Conservation (phyloP, 2,888 invertebrate genomes). For the Caenorhabditis panamensis region DNA sequence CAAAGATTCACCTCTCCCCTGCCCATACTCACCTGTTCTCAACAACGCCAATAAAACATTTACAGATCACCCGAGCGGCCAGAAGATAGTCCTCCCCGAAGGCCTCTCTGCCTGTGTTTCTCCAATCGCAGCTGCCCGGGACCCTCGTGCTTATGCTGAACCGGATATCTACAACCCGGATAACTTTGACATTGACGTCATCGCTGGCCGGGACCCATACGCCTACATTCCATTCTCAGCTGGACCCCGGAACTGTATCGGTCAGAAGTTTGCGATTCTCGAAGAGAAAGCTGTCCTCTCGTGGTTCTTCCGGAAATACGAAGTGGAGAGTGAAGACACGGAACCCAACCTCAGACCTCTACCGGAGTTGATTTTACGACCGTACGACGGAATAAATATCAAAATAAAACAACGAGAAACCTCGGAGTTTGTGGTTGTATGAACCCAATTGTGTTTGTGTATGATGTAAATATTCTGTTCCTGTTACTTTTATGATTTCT, state of each 20-base stretch:
- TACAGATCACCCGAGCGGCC: slow-evolving; percentile 57
- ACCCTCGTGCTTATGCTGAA: slow-evolving; percentile 75
- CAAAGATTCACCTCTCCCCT: no score
- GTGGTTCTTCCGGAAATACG: slow-evolving; percentile 53
- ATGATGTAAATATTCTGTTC: not conserved
- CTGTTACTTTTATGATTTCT: not conserved
- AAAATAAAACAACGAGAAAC: slow-evolving; percentile 47
- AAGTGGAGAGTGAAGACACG: slow-evolving; percentile 46
- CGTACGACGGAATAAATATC: slow-evolving; percentile 47
- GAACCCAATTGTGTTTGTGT: not conserved
- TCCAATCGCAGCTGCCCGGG: slow-evolving; percentile 81
- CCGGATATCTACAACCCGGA: slow-evolving; percentile 82
- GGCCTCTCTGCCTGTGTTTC: slow-evolving; percentile 78
- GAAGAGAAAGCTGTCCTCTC: slow-evolving; percentile 82
- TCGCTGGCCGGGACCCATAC: slow-evolving; percentile 72
- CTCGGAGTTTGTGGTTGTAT: slow-evolving; percentile 31
- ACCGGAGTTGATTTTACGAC: slow-evolving; percentile 56
- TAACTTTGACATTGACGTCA: slow-evolving; percentile 82
- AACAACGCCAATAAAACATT: no score
- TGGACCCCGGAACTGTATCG: slow-evolving; percentile 79
- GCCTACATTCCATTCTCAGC: slow-evolving; percentile 79
- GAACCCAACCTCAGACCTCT: slow-evolving; percentile 49
- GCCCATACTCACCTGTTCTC: no score
- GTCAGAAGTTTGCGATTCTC: slow-evolving; percentile 82
- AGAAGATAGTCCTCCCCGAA: slow-evolving; percentile 74